Base-by-base conservation (phyloP, 2,113 vertebrate genomes). In the Aramus guarauna region DNA sequence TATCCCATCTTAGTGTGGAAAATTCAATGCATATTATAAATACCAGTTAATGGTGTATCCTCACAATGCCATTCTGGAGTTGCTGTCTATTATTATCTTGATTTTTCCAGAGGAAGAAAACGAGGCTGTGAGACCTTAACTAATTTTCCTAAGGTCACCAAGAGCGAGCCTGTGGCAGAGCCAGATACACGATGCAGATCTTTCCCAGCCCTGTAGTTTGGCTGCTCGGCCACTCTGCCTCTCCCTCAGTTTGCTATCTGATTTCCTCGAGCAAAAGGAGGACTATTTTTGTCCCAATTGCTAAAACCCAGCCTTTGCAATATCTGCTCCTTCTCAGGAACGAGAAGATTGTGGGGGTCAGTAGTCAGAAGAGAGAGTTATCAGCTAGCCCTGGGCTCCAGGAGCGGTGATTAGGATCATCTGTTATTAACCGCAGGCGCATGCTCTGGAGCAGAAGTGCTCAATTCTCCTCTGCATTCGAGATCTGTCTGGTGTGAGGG, bases 311-410 rank as follows among this genome's bases (percentile, higher is more conserved):
- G 62, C 9, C 2, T 80, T 95, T 47, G 66, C 55, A 79, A 67
- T 95, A 93, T 96, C 91, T 95, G 74, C 62, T 85, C 74, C 92
- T 85, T 90, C 87, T 94, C 78, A 95, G 84, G 91, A 94, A 90
- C 83, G 84, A 90, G 87, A 87, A 82, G 84, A 94, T 96, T 91
- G 76, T 64, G 74, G 81, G 85, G 80, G 93, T 96, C 91, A 85
- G 86, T 82, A 88, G 71, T 90, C 55, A 95, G 80, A 76, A 77
- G 53, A 79, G 76, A 71, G 95, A 92, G 69, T 80, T 95, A 95
- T 95, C 97, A 85, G 95, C 78, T 78, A 80, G 92, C 87, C 94
- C 90, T 85, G 89, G 92, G 94, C 94, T 95, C 73, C 56, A 53
- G 77, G 41, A 85, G 55, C 8, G 2, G 78, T 30, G 94, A 97